These are phyloP conservation scores for Zhengitettix transpicula DNA, from an alignment of 2,888 invertebrate species.

Conservation along the genomic window DNA sequence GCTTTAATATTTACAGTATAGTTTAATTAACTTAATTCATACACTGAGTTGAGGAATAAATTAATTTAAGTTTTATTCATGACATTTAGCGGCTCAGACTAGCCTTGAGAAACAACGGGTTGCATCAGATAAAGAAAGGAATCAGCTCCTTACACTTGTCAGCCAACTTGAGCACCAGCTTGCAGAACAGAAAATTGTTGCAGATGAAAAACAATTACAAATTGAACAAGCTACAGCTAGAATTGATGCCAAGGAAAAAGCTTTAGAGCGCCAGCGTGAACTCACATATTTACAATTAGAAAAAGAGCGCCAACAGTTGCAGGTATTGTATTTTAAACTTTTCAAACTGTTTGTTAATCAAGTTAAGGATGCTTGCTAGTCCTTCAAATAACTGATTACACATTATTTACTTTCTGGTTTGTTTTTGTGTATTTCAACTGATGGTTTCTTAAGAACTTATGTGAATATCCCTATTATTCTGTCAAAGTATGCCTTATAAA, in stretches of 20 bases:
- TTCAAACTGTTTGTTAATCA: no score
- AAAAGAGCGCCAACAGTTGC: background rate
- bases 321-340: background rate
- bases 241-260: background rate
- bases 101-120: background rate
- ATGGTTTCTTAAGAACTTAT: no score
- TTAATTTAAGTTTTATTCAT: no score
- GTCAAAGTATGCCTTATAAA: no score
- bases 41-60: no score
- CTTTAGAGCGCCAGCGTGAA: background rate
- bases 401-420: no score
- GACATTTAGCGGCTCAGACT: background rate
- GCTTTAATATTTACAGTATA: no score
- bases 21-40: no score
- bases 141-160: background rate
- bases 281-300: background rate
- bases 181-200: background rate
- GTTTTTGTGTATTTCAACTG: no score
- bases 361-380: no score
- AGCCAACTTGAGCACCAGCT: background rate
- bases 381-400: no score
- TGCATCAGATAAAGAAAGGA: background rate
- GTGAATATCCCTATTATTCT: no score
- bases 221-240: background rate
- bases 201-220: background rate